Conservation (phyloP, 2,797 vertebrate genomes). For the Vipera latastei region DNA sequence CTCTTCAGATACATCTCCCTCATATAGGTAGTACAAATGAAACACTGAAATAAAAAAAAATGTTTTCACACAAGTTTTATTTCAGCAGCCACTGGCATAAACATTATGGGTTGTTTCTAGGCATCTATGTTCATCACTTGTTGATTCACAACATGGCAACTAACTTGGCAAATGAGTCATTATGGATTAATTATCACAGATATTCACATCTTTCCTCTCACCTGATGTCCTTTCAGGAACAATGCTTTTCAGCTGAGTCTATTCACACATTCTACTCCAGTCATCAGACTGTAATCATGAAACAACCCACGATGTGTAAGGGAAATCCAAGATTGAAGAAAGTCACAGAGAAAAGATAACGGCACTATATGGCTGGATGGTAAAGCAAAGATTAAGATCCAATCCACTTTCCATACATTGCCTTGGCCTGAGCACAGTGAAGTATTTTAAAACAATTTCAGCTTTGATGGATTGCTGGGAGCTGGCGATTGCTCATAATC, state of each 20-base stretch:
- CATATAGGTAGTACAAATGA: neutral
- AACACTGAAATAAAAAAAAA: neutral
- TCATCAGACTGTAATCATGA: neutral
- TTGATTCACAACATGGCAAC: neutral
- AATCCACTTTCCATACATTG: constrained; percentile 25
- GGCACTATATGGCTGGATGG: constrained; percentile 27
- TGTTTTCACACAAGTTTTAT: neutral
- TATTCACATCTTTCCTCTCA: constrained; percentile 1
- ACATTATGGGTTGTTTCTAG: neutral
- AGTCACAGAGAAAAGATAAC: constrained; percentile 32
- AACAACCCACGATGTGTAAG: constrained; percentile 4
- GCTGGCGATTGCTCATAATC: constrained; percentile 71
- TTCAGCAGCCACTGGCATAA: neutral
- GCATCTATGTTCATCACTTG: neutral
- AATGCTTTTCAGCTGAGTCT: neutral
- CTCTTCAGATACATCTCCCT: neutral
- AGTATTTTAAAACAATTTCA: constrained; percentile 75
- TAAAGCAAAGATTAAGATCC: constrained; percentile 30
- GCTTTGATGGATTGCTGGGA: constrained; percentile 72
- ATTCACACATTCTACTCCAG: neutral
- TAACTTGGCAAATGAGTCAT: neutral
- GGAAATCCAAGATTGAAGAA: neutral
- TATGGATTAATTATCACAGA: neutral
- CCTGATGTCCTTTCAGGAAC: neutral
- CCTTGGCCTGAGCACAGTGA: constrained; percentile 56